phyloP scores from a whole-genome alignment of 2,888 invertebrate species.

The Thymelicus sylvestris region DNA sequence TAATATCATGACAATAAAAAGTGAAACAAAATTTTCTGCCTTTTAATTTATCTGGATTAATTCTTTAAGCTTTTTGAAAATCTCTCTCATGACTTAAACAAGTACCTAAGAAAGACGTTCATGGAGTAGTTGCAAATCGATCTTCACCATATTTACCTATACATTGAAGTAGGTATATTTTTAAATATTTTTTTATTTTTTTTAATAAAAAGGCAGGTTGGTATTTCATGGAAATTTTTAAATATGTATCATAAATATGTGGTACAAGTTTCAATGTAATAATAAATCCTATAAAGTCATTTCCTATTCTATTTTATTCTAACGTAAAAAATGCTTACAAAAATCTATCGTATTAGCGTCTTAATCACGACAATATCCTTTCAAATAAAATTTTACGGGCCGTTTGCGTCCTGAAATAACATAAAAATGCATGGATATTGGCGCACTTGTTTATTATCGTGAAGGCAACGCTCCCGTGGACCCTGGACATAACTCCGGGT shows the following conservation, averaged over 20 bases:
- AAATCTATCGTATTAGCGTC: background rate
- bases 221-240: too few species aligned
- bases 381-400: constrained; percentile 17
- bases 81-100: background rate
- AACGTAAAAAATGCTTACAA: too few species aligned
- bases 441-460: constrained; percentile 66
- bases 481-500: constrained; percentile 64
- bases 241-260: too few species aligned
- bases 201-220: too few species aligned
- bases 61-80: background rate
- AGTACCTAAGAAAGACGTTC: too few species aligned
- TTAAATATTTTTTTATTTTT: too few species aligned
- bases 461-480: constrained; percentile 75
- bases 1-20: constrained; percentile 31
- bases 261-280: too few species aligned
- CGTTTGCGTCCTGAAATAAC: constrained; percentile 24
- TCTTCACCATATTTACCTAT: too few species aligned
- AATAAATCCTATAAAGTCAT: too few species aligned
- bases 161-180: too few species aligned
- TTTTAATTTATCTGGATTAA: background rate
- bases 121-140: too few species aligned
- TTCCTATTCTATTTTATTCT: too few species aligned
- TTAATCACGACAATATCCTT: constrained; percentile 6
- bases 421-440: constrained; percentile 31
- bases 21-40: constrained; percentile 13